Conservation (phyloP, 2,888 invertebrate species). For the Diarsia dahlii region DNA sequence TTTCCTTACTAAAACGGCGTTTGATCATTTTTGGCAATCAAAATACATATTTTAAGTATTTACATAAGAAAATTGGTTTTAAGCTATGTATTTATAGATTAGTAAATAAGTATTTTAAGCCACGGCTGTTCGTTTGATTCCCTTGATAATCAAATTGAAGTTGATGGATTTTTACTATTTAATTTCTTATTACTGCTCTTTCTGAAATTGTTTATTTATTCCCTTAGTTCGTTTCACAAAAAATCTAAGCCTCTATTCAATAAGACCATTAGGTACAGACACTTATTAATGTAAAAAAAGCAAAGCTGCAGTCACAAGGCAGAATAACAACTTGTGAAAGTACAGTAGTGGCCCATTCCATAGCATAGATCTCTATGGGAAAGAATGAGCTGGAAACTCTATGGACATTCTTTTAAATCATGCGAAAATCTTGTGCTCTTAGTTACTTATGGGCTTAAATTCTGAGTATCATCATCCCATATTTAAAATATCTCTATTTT, state of each 20-base stretch:
- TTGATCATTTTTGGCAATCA: constrained; percentile 37
- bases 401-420: too few species aligned
- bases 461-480: not conserved
- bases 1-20: constrained; percentile 19
- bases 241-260: too few species aligned
- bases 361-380: too few species aligned
- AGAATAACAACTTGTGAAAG: too few species aligned
- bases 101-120: not conserved
- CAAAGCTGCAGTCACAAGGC: too few species aligned
- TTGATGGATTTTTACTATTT: not conserved
- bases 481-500: not conserved
- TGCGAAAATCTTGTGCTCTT: too few species aligned
- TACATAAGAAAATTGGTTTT: constrained; percentile 1
- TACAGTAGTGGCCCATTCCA: too few species aligned
- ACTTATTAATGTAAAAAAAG: too few species aligned
- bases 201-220: not conserved
- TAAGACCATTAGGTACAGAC: too few species aligned
- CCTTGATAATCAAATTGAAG: not conserved
- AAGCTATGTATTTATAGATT: not conserved
- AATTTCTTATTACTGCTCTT: not conserved
- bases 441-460: too few species aligned
- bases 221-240: not conserved
- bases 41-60: not conserved
- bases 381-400: too few species aligned
- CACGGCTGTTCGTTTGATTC: not conserved